Evolutionary conservation across 2,888 invertebrate species (phyloP).

Genomic region (Desoria tigrina): DNA sequence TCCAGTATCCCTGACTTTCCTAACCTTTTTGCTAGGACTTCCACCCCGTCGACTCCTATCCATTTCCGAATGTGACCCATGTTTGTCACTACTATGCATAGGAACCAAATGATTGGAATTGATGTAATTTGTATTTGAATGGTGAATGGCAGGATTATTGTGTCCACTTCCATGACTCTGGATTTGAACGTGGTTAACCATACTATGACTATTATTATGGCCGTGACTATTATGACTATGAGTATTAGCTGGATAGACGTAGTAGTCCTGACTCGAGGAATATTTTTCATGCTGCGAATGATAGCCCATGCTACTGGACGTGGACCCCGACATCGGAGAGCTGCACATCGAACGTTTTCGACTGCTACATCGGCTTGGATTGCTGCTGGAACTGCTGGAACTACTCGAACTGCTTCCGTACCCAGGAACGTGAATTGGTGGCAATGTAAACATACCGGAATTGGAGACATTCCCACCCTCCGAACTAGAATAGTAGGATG

Average conservation of each 20-base stretch:
- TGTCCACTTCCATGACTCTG: conserved; percentile 20
- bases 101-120: background rate
- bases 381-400: conserved; percentile 24
- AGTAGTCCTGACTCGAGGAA: conserved; percentile 35
- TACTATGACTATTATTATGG: background rate
- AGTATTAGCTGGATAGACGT: conserved; percentile 31
- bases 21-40: conserved; percentile 23
- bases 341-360: conserved; percentile 44
- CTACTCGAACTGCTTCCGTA: conserved; percentile 15
- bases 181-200: too few relatives aligned
- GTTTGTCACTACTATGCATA: background rate
- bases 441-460: background rate
- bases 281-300: conserved; percentile 45
- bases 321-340: conserved; percentile 36
- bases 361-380: conserved; percentile 12
- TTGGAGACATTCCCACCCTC: background rate
- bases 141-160: background rate
- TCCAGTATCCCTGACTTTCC: conserved; percentile 5
- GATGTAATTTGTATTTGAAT: background rate
- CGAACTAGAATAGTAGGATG: background rate
- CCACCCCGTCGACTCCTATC: conserved; percentile 12
- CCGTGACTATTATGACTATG: conserved; percentile 17
- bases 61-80: background rate
- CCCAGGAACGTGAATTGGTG: background rate
- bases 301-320: conserved; percentile 31